These are phyloP conservation scores for Andricus quercusramuli DNA, from an alignment of 2,888 invertebrate species.

Conservation along the genomic window DNA sequence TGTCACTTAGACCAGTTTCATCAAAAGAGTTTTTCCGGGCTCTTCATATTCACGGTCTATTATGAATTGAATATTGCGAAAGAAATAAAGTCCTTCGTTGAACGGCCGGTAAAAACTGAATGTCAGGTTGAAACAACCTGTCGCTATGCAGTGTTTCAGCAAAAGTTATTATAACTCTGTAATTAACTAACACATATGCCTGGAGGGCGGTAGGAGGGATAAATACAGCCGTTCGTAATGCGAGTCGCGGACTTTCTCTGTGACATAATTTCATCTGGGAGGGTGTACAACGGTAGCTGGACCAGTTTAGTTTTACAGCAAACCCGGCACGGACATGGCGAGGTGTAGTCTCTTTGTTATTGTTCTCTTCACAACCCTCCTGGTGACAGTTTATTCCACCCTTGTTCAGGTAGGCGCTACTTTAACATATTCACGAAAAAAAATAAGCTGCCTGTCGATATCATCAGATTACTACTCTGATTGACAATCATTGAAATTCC, in stretches of 20 bases:
- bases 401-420: constrained; percentile 62
- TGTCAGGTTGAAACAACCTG: constrained; percentile 21
- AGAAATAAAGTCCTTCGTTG: not conserved
- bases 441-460: no score
- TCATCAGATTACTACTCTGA: no score
- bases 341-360: constrained; percentile 58
- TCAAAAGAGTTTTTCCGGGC: not conserved
- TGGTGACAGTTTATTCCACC: constrained; percentile 54
- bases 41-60: not conserved
- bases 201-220: constrained; percentile 55
- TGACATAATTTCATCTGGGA: constrained; percentile 71
- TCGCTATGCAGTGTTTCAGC: not conserved
- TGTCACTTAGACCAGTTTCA: not conserved
- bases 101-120: not conserved
- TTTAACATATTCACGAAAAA: not conserved
- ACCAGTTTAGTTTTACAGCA: constrained; percentile 73
- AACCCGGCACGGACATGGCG: constrained; percentile 72
- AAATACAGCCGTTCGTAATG: constrained; percentile 56
- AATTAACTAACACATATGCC: constrained; percentile 60
- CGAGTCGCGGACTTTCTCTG: constrained; percentile 67
- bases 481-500: no score
- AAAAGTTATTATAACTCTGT: constrained; percentile 14
- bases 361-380: constrained; percentile 57
- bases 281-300: constrained; percentile 67
- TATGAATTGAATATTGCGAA: not conserved